Evolutionary conservation across 2,888 invertebrate genomes (phyloP).

Genomic region (Meloe dianella): DNA sequence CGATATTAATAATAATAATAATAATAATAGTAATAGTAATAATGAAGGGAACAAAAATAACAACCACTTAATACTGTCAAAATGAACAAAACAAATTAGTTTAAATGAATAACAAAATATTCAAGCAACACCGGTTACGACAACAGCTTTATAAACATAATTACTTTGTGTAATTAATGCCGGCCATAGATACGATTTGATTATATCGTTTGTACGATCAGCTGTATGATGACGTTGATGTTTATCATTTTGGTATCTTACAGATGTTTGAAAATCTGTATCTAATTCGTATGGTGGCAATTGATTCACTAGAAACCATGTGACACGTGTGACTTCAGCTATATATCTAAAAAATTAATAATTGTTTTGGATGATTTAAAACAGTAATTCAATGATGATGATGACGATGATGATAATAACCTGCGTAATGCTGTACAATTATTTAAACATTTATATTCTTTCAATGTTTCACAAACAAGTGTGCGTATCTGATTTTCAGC

Average conservation of each 20-base stretch:
- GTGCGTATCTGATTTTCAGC: constrained; percentile 70
- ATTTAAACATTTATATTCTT: constrained; percentile 90
- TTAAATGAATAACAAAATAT: too few species aligned
- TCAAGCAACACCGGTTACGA: constrained; percentile 70
- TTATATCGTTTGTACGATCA: constrained; percentile 74
- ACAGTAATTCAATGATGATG: too few species aligned
- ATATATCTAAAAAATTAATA: constrained; percentile 64
- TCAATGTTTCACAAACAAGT: constrained; percentile 80
- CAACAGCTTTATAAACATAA: constrained; percentile 85
- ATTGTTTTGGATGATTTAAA: too few species aligned
- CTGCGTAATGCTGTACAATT: constrained; percentile 77
- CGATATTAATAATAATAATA: too few species aligned
- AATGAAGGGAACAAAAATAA: neutral
- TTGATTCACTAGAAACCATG: constrained; percentile 85
- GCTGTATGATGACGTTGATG: constrained; percentile 82
- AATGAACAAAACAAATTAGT: constrained; percentile 8
- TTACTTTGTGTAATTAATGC: constrained; percentile 77
- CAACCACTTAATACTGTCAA: neutral
- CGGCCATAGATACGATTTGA: constrained; percentile 87
- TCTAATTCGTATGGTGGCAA: constrained; percentile 70
- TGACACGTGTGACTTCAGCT: constrained; percentile 80
- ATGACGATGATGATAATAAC: constrained; percentile 15
- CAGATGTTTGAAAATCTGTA: constrained; percentile 72
- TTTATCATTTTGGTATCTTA: constrained; percentile 67
- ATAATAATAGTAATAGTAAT: neutral